A percentile compares a stretch with the other conserved stretches of the same genome.
Evolutionary conservation across 2,797 vertebrate species (phyloP).

Genomic region (Melanotaenia nigrans): DNA sequence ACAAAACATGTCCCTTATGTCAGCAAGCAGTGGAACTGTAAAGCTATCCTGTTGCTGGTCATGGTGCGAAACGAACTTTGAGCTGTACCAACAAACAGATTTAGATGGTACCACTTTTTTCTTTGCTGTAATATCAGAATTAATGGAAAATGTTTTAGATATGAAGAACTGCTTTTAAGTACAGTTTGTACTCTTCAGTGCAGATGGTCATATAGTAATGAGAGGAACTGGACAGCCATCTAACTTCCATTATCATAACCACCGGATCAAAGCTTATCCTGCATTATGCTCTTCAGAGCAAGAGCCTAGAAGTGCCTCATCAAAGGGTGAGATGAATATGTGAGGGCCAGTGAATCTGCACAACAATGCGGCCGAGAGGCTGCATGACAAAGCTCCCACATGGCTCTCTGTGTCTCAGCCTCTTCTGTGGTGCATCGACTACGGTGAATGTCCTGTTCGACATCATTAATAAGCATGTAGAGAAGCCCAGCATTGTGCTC

Average conservation of each 20-base stretch:
- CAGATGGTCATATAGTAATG: background rate
- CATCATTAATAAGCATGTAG: conserved; percentile 32
- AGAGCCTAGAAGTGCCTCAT: conserved; percentile 68
- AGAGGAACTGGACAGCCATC: background rate
- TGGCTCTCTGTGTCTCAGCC: conserved; percentile 36
- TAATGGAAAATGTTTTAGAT: background rate
- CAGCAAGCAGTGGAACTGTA: conserved; percentile 38
- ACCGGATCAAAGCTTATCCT: conserved; percentile 72
- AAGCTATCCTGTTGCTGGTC: conserved; percentile 6
- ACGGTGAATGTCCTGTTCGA: conserved; percentile 23
- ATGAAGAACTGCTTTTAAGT: background rate
- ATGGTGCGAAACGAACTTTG: conserved; percentile 5
- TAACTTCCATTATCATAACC: conserved; percentile 65
- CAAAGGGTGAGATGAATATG: conserved; percentile 76
- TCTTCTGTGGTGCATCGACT: conserved; percentile 59
- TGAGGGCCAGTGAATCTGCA: conserved; percentile 77
- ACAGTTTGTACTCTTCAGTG: conserved; percentile 6
- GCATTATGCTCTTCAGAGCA: conserved; percentile 48
- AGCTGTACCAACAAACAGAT: conserved; percentile 3
- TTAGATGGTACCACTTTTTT: background rate
- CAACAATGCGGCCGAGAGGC: conserved; percentile 74
- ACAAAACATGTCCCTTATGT: conserved; percentile 48
- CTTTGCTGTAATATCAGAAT: background rate
- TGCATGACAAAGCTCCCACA: conserved; percentile 57
- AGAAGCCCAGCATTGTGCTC: background rate